Percentiles rank a stretch among this genome's conserved stretches.
Evolutionary conservation across 2,113 vertebrate genomes (phyloP).

Genomic region (Tragelaphus scriptus): DNA sequence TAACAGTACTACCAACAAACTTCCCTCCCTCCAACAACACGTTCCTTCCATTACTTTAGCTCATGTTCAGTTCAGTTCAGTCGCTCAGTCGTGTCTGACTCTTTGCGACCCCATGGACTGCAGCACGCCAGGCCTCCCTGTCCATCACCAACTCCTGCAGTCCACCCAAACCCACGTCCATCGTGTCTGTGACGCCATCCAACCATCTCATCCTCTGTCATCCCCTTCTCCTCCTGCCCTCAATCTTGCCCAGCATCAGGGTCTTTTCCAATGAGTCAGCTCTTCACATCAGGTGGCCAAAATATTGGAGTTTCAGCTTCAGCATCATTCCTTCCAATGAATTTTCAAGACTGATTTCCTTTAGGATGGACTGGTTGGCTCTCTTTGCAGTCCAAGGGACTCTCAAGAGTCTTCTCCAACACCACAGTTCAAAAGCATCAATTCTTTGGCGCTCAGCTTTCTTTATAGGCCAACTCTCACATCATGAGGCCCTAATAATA

Average conservation of each 20-base stretch:
- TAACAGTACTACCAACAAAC: neutral
- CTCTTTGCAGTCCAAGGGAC: neutral
- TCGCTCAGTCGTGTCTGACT: neutral
- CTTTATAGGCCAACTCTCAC: neutral
- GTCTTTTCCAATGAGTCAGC: neutral
- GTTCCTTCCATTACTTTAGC: neutral
- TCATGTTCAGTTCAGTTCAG: neutral
- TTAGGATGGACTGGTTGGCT: neutral
- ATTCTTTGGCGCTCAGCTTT: neutral
- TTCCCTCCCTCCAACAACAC: neutral
- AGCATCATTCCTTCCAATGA: neutral
- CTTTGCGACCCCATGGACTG: neutral
- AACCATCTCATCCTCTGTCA: neutral
- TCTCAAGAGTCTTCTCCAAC: neutral
- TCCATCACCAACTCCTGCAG: neutral
- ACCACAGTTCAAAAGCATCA: neutral
- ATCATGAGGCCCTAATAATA: neutral
- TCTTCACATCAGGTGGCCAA: neutral
- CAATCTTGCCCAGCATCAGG: neutral
- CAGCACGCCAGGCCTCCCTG: neutral
- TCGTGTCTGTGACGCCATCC: neutral
- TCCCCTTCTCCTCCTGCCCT: neutral
- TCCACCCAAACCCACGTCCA: neutral
- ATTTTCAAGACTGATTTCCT: neutral
- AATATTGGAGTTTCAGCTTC: neutral